phyloP scores from a whole-genome alignment of 1,140 invertebrate genomes.

The Platorchestia sp. region DNA sequence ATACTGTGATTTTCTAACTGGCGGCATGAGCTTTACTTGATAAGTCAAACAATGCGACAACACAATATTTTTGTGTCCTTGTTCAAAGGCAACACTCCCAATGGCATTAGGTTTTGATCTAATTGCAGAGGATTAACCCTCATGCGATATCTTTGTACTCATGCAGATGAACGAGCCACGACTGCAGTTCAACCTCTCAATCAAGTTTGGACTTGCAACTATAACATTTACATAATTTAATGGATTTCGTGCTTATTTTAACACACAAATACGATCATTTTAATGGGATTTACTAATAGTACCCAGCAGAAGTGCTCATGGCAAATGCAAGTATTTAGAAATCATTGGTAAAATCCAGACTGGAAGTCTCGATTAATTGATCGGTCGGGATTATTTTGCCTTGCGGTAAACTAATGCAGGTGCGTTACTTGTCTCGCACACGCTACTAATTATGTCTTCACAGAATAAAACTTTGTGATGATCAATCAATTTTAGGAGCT shows the following conservation, averaged over 20 bases:
- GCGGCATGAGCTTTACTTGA: too few species aligned
- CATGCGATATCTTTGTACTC: neutral
- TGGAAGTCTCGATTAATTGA: neutral
- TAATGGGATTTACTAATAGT: neutral
- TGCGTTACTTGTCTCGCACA: neutral
- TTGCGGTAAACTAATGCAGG: neutral
- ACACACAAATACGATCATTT: too few species aligned
- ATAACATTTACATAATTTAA: neutral
- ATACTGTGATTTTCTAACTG: too few species aligned
- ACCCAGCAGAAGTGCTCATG: neutral
- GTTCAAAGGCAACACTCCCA: neutral
- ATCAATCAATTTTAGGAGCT: neutral
- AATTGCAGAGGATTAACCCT: neutral
- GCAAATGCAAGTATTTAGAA: neutral
- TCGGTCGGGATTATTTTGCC: neutral
- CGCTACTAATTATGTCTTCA: neutral
- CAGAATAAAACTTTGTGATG: neutral
- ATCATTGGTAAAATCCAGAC: neutral
- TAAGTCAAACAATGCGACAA: too few species aligned
- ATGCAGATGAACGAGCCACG: neutral
- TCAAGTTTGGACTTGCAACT: neutral
- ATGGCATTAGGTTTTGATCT: neutral
- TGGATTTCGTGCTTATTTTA: neutral
- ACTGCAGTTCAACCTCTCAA: neutral
- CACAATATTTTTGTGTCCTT: neutral